phyloP scores from a whole-genome alignment of 2,888 invertebrate species.

The Sinopyrophorus schimmeli region DNA sequence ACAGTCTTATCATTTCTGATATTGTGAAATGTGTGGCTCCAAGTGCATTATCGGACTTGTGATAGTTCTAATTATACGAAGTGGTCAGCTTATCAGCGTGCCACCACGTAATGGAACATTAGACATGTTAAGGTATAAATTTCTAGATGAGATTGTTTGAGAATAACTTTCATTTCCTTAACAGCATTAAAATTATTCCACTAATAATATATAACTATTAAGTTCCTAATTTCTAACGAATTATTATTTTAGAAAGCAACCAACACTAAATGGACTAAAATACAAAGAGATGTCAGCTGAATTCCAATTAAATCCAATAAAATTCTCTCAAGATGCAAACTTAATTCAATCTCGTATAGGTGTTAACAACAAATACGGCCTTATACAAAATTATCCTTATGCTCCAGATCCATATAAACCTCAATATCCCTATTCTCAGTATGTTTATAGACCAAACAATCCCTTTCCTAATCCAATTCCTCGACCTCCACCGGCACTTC shows the following conservation, averaged over 20 bases:
- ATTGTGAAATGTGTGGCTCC: slow-evolving; percentile 31
- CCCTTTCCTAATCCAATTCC: not conserved
- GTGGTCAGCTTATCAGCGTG: slow-evolving; percentile 36
- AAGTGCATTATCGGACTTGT: slow-evolving; percentile 33
- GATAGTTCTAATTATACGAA: slow-evolving; percentile 33
- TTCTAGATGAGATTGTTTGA: no score
- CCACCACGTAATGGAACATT: slow-evolving; percentile 24
- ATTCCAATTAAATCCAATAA: slow-evolving; percentile 19
- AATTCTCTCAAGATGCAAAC: slow-evolving; percentile 25
- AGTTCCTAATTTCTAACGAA: no score
- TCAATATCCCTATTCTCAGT: not conserved
- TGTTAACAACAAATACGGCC: not conserved
- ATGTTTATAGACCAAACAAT: not conserved
- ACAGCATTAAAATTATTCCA: no score
- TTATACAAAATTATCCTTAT: slow-evolving; percentile 2
- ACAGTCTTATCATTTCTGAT: slow-evolving; percentile 24
- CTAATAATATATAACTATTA: no score
- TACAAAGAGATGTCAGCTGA: slow-evolving; percentile 11
- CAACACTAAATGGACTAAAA: not conserved
- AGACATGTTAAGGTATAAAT: slow-evolving; percentile 36
- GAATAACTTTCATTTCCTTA: no score
- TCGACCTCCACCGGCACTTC: slow-evolving; percentile 1
- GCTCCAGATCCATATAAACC: not conserved
- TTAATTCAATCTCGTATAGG: slow-evolving; percentile 1
- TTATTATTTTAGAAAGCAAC: no score